These are phyloP conservation scores for Drosophila lacertosa DNA, from an alignment of 1,140 invertebrate species.

Conservation along the genomic window DNA sequence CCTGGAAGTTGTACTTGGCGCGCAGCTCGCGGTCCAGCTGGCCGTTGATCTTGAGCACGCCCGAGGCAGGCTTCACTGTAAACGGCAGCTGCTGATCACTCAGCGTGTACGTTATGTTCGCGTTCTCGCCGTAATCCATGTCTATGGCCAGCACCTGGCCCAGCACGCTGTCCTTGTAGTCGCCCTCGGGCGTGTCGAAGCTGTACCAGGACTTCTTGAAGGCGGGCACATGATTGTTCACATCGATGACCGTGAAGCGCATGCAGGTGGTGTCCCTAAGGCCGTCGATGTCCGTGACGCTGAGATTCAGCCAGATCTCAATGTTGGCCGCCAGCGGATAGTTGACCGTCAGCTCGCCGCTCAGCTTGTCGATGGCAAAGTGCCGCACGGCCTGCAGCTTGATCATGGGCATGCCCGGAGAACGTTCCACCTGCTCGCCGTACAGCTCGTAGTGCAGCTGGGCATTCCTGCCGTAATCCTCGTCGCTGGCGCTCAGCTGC, in stretches of 20 bases:
- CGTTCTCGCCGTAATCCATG: constrained; percentile 90
- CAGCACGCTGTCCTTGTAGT: constrained; percentile 88
- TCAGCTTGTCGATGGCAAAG: constrained; percentile 90
- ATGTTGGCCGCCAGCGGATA: constrained; percentile 90
- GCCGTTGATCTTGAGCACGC: constrained; percentile 90
- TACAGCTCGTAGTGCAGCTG: constrained; percentile 90
- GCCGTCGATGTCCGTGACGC: constrained; percentile 90
- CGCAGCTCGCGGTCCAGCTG: constrained; percentile 91
- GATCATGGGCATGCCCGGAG: constrained; percentile 68
- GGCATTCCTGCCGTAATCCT: constrained; percentile 90
- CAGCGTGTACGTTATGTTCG: constrained; percentile 90
- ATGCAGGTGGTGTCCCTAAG: constrained; percentile 89
- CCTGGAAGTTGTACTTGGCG: constrained; percentile 89
- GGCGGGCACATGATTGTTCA: constrained; percentile 93
- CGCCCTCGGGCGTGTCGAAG: constrained; percentile 92
- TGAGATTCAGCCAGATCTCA: constrained; percentile 91
- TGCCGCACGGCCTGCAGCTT: constrained; percentile 86
- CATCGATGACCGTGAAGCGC: constrained; percentile 89
- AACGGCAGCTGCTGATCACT: constrained; percentile 89
- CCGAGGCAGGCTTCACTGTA: constrained; percentile 89
- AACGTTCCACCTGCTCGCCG: constrained; percentile 87
- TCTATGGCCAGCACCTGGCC: constrained; percentile 91
- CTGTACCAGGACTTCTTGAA: constrained; percentile 93
- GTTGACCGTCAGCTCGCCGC: constrained; percentile 91
- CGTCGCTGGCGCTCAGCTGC: constrained; percentile 92